Evolutionary conservation across 2,888 invertebrate species (phyloP).

Genomic region (Fragum whitleyi): DNA sequence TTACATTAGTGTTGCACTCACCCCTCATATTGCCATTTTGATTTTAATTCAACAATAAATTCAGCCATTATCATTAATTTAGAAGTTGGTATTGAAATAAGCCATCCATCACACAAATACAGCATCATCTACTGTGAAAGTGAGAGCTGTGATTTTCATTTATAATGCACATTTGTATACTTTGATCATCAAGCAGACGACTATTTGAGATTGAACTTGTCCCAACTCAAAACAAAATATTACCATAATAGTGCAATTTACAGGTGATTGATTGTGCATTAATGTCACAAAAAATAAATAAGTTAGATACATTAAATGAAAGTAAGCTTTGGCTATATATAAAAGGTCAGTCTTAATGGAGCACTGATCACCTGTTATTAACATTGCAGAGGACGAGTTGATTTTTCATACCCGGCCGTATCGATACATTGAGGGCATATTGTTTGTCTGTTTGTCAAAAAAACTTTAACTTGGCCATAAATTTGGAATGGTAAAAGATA

Average conservation of each 20-base stretch:
- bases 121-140: neutral
- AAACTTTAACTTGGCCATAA: no score
- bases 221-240: neutral
- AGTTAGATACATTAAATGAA: neutral
- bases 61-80: neutral
- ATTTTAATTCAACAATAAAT: neutral
- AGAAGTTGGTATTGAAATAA: neutral
- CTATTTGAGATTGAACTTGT: neutral
- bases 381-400: no score
- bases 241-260: constrained; percentile 24
- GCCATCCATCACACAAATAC: neutral
- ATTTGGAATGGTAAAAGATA: no score
- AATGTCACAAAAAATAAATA: constrained; percentile 18
- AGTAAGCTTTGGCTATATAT: neutral
- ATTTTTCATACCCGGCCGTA: no score
- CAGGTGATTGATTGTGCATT: constrained; percentile 21
- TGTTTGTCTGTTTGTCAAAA: no score
- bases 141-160: neutral
- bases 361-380: no score
- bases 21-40: no score
- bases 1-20: no score
- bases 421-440: no score
- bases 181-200: neutral
- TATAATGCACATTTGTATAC: constrained; percentile 3
- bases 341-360: neutral